Base-by-base conservation (phyloP, 2,888 invertebrate genomes). In the Sphaeridia pumilis region DNA sequence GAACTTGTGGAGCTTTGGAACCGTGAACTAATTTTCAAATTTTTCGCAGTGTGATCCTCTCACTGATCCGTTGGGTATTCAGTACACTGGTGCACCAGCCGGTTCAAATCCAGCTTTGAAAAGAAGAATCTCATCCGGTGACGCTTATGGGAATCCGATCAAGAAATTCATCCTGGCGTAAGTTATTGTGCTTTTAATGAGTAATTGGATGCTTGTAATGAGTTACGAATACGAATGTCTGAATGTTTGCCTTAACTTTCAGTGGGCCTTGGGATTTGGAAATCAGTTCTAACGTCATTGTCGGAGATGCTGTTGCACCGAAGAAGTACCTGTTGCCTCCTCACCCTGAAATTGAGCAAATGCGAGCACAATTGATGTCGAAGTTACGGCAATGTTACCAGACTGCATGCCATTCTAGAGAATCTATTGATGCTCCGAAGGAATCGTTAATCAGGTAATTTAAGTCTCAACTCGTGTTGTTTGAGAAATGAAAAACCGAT, bases 241-340 rank as follows among this genome's bases (percentile, higher is more conserved):
- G n/a, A n/a, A n/a, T n/a, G n/a, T n/a, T 20, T 46, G 5, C 34
- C 26, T 20, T 34, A 44, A 48, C 51, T 46, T 55, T 51, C 61
- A 77, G 76, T 28, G 90, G 92, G 2, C 92, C 90, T 4, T 95
- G 94, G 93, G 93, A 95, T 71, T 78, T 95, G 68, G 92, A 93
- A 70, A 81, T 93, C 52, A 81, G 83, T 46, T 92, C 92, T 35
- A 94, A 94, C 77, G 87, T 87, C 55, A 83, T 92, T 47, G 84
- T 89, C 65, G 82, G 80, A 68, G 94, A 94, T 71, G 76, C 90
- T 58, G 79, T 83, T 60, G 76, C 85, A 59, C 85, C 87, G 50
- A 93, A 93, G 68, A 88, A 93, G 20, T 89, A 93, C 75, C 76
- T 86, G 58, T 84, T 87, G 52, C 93, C 94, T 68, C 88, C 94